A percentile compares a stretch with the other conserved stretches of the same genome.
Conservation (phyloP, 2,888 invertebrate genomes). For the Metallyticus violacea region DNA sequence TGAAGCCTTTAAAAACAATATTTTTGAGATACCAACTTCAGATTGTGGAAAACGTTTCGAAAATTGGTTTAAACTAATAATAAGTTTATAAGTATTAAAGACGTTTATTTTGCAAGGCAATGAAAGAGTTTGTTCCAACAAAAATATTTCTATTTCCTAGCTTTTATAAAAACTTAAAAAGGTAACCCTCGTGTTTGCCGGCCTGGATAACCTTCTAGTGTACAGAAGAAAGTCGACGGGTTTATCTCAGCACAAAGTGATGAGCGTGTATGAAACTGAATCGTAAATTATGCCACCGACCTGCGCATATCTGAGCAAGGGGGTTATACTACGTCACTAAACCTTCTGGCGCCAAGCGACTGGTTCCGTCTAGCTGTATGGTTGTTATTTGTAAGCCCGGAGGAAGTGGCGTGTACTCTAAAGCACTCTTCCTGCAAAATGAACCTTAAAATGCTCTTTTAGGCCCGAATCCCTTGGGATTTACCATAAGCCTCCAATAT, state of each 20-base stretch:
- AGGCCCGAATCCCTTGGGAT: background rate
- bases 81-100: too few relatives aligned
- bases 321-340: background rate
- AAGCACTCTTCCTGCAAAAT: too few relatives aligned
- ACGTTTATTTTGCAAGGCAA: too few relatives aligned
- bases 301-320: background rate
- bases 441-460: background rate
- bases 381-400: background rate
- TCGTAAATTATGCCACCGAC: background rate
- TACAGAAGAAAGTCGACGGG: background rate
- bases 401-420: background rate
- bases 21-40: too few relatives aligned
- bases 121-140: too few relatives aligned
- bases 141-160: too few relatives aligned
- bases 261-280: background rate
- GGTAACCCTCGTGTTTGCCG: background rate
- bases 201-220: background rate
- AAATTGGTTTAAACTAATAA: too few relatives aligned
- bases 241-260: background rate
- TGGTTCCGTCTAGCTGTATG: background rate
- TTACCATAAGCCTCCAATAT: background rate
- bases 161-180: too few relatives aligned
- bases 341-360: background rate
- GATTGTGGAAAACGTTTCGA: too few relatives aligned
- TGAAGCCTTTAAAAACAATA: too few relatives aligned